phyloP scores from a whole-genome alignment of 1,140 invertebrate genomes.

The Pseudoatta argentina region DNA sequence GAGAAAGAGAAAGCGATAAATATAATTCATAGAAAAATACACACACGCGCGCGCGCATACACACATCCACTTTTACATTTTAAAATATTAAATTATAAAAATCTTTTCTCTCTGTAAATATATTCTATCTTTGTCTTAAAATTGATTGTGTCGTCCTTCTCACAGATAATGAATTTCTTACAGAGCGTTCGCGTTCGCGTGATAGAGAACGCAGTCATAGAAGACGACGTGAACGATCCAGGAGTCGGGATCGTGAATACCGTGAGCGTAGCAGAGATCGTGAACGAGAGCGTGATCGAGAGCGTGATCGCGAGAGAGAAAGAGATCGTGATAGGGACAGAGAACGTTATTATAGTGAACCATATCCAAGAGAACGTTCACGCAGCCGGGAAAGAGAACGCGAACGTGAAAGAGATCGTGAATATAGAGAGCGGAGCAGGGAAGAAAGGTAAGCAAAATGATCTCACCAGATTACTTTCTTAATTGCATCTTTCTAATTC shows the following conservation, averaged over 20 bases:
- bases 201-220: conserved; percentile 91
- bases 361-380: conserved; percentile 87
- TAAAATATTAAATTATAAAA: background rate
- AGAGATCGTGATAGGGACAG: conserved; percentile 88
- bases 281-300: conserved; percentile 88
- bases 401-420: conserved; percentile 90
- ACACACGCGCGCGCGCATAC: too few relatives aligned
- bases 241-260: conserved; percentile 92
- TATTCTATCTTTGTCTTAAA: background rate
- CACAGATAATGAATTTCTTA: conserved; percentile 67
- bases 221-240: conserved; percentile 91
- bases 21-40: conserved; percentile 19
- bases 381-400: conserved; percentile 91
- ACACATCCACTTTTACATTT: background rate
- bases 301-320: conserved; percentile 89
- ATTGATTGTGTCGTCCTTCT: background rate
- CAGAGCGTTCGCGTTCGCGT: conserved; percentile 91
- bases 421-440: conserved; percentile 89
- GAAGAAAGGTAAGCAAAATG: conserved; percentile 90
- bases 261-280: conserved; percentile 91
- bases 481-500: conserved; percentile 11
- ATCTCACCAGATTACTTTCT: conserved; percentile 66
- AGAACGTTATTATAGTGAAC: conserved; percentile 85
- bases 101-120: too few relatives aligned
- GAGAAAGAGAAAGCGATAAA: background rate